phyloP scores from a whole-genome alignment of 2,888 invertebrate species.

The Apotomis capreana region DNA sequence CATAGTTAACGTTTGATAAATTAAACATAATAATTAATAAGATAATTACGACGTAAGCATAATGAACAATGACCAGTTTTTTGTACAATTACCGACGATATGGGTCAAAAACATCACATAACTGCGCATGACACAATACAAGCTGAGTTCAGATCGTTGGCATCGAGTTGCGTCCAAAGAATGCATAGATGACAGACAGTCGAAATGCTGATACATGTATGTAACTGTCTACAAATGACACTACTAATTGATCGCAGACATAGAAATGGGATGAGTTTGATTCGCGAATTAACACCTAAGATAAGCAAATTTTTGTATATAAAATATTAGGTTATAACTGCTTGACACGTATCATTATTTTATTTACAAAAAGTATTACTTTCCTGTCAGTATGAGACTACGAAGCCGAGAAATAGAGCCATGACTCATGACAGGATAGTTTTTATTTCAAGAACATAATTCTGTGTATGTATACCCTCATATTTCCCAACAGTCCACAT shows the following conservation, averaged over 20 bases:
- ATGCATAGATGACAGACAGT: conserved; percentile 13
- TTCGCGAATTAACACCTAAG: too few relatives aligned
- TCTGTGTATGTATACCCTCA: too few relatives aligned
- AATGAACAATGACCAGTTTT: conserved; percentile 59
- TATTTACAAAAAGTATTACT: too few relatives aligned
- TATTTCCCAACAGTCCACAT: background rate
- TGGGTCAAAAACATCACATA: conserved; percentile 73
- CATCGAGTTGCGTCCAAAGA: conserved; percentile 47
- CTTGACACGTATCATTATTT: too few relatives aligned
- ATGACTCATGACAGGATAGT: too few relatives aligned
- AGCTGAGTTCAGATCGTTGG: conserved; percentile 66
- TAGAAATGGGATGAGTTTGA: too few relatives aligned
- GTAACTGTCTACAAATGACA: background rate
- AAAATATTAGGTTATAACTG: too few relatives aligned
- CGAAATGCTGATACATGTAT: background rate
- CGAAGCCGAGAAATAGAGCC: too few relatives aligned
- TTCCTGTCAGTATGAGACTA: too few relatives aligned
- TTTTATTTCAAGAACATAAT: too few relatives aligned
- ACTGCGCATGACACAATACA: conserved; percentile 75
- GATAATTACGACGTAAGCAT: conserved; percentile 27
- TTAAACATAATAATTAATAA: conserved; percentile 5
- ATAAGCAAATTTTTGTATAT: too few relatives aligned
- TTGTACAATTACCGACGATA: conserved; percentile 64
- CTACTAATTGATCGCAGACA: background rate
- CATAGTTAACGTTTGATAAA: background rate